Conservation (phyloP, 2,888 invertebrate genomes). For the Nipponacmea schrenckii region DNA sequence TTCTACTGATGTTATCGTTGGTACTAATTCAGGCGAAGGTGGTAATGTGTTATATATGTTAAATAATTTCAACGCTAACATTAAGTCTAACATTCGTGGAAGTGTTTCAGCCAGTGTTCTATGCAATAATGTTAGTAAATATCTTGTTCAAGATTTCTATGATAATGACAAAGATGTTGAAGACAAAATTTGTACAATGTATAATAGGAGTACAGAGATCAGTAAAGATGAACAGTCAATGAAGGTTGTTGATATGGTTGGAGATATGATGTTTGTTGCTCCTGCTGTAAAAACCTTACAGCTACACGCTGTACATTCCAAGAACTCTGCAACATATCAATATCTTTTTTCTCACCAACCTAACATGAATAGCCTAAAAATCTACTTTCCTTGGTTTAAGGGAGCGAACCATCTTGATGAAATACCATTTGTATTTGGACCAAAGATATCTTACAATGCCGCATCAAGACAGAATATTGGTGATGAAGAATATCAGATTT, state of each 20-base stretch:
- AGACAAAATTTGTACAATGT: slow-evolving; percentile 8
- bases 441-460: slow-evolving; percentile 23
- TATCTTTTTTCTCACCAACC: slow-evolving; percentile 26
- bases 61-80: slow-evolving; percentile 14
- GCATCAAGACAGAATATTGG: slow-evolving; percentile 74
- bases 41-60: slow-evolving; percentile 18
- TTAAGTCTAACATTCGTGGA: slow-evolving; percentile 13
- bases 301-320: slow-evolving; percentile 14
- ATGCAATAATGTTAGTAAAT: slow-evolving; percentile 20
- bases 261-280: slow-evolving; percentile 32
- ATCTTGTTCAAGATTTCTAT: slow-evolving; percentile 23
- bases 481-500: slow-evolving; percentile 83
- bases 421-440: slow-evolving; percentile 65
- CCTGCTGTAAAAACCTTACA: slow-evolving; percentile 20
- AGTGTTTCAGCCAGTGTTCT: slow-evolving; percentile 23
- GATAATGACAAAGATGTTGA: slow-evolving; percentile 4
- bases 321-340: slow-evolving; percentile 12
- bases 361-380: not conserved
- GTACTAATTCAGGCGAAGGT: slow-evolving; percentile 25
- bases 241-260: slow-evolving; percentile 24
- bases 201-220: not conserved
- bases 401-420: slow-evolving; percentile 27
- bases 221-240: slow-evolving; percentile 17
- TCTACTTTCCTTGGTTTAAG: slow-evolving; percentile 19
- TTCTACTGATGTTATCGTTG: slow-evolving; percentile 24